Evolutionary conservation across 2,888 invertebrate species (phyloP).

Genomic region (Drosophila prolongata): DNA sequence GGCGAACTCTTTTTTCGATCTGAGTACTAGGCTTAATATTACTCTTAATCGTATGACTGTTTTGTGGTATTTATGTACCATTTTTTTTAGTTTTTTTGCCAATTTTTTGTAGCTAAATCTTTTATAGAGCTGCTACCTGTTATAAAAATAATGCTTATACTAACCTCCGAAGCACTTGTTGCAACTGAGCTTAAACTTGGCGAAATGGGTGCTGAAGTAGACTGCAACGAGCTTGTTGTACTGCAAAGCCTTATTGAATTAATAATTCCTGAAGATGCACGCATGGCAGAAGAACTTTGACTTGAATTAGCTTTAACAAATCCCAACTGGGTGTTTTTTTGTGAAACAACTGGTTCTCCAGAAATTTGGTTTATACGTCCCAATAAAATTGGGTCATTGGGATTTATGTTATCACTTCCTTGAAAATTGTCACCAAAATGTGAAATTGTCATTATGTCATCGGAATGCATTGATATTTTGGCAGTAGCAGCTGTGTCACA

Average conservation of each 20-base stretch:
- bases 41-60: too few relatives aligned
- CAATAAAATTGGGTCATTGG: slow-evolving; percentile 26
- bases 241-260: slow-evolving; percentile 82
- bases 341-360: slow-evolving; percentile 22
- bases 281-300: slow-evolving; percentile 43
- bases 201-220: slow-evolving; percentile 85
- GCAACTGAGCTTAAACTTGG: slow-evolving; percentile 91
- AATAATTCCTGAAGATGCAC: slow-evolving; percentile 51
- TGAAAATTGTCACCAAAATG: slow-evolving; percentile 50
- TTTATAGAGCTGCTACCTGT: too few relatives aligned
- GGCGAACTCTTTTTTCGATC: too few relatives aligned
- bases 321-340: slow-evolving; percentile 36
- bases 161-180: slow-evolving; percentile 92
- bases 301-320: slow-evolving; percentile 41
- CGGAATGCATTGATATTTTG: slow-evolving; percentile 50
- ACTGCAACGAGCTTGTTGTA: slow-evolving; percentile 85
- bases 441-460: slow-evolving; percentile 72
- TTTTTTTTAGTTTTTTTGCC: too few relatives aligned
- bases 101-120: too few relatives aligned
- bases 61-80: too few relatives aligned
- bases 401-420: slow-evolving; percentile 24
- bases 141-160: slow-evolving; percentile 45
- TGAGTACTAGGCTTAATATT: too few relatives aligned
- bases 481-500: slow-evolving; percentile 22
- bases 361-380: slow-evolving; percentile 20